Base-by-base conservation (phyloP, 2,113 vertebrate species). In the Cisticola juncidis region DNA sequence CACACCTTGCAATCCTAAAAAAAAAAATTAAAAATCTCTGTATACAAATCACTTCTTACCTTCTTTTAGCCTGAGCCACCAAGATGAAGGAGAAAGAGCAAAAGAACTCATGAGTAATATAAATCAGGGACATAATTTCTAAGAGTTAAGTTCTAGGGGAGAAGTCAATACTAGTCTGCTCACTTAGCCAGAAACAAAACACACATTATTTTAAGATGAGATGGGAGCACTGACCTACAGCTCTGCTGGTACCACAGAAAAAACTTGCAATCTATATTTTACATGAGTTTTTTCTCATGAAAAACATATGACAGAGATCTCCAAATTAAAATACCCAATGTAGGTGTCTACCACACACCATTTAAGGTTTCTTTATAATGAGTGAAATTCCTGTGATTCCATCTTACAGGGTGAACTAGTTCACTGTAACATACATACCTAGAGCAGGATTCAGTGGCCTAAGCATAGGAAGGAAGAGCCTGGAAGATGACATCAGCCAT, bases 381-480 rank as follows among this genome's bases (percentile, higher is more conserved):
- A 53, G 4, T 33, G 48, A 65, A 70, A 87, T 58, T 82, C 53
- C 58, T 20, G 1, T 50, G 64, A 91, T 56, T 50, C 14, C 29
- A 72, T 50, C 53, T 72, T 69, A 61, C 5, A 87, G 51, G n/a
- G 47, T 66, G 62, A 83, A 77, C 40, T 65, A 95, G 42, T 68
- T 82, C 48, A 60, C 83, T 10, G 1, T n/a, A 76, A 93, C 53
- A 82, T 24, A 56, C 28, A 44, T 36, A 87, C 24, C 40, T 82
- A 92, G 57, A 90, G 35, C 35, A 86, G 61, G 81, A 85, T 90
- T 96, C 85, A 87, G 81, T 85, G 64, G 69, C 87, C 78, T 94
- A 91, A 91, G 65, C 69, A 89, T 13, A 95, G 70, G 90, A 68
- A 68, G 53, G 57, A 69, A 91, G 42, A 90, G 48, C 58, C 90